Conservation (phyloP, 2,797 vertebrate genomes). For the Columba guinea region DNA sequence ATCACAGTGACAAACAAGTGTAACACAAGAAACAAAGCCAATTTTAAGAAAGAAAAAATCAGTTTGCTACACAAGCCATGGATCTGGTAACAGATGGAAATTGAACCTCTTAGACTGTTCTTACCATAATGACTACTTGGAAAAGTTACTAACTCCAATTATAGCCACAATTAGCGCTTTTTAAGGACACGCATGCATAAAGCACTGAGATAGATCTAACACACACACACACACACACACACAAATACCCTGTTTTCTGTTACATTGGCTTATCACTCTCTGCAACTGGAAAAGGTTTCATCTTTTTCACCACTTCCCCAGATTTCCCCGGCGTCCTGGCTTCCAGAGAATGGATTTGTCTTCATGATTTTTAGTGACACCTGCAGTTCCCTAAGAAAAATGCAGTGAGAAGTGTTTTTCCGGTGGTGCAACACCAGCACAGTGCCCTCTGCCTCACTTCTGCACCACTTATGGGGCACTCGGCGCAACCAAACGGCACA, state of each 20-base stretch:
- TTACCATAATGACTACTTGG: conserved; percentile 48
- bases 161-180: conserved; percentile 60
- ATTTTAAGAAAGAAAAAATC: background rate
- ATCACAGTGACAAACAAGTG: conserved; percentile 10
- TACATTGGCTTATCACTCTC: background rate
- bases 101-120: conserved; percentile 44
- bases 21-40: conserved; percentile 33
- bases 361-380: conserved; percentile 62
- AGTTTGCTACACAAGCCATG: conserved; percentile 12
- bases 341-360: background rate
- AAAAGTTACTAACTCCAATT: conserved; percentile 51
- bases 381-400: conserved; percentile 62
- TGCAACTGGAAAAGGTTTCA: background rate
- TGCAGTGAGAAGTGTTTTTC: background rate
- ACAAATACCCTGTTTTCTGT: background rate
- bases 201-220: conserved; percentile 24
- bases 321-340: background rate
- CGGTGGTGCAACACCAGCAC: background rate
- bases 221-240: background rate
- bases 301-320: background rate
- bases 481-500: background rate
- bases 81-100: conserved; percentile 62
- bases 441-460: background rate
- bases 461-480: background rate
- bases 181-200: conserved; percentile 10